Evolutionary conservation across 2,888 invertebrate species (phyloP), one percentile per base, ranked within the genome.

Genomic region (Napeogenes sylphis): DNA sequence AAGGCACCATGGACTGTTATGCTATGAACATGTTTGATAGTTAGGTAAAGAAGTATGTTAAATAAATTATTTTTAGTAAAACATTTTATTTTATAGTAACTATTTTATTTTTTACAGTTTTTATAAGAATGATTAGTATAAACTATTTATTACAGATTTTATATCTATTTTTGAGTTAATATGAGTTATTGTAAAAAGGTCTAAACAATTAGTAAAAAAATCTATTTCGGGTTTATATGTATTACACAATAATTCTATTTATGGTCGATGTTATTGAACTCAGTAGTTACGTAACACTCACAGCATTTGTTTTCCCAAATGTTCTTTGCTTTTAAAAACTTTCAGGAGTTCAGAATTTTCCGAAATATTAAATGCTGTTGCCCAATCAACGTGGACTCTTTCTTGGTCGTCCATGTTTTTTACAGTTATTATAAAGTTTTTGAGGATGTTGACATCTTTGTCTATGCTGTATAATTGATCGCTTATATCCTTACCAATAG

Each of bases 1-100:
- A 91, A 65, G 0, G 88, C 84, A 10, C 90, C 90, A 65, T 91
- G 90, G 4, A 87, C 75, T 47, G 87, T 85, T 73, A 90, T 83
- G 58, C 90, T 90, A 72, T 14, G 45, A 42, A 51, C n/a, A 61
- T 33, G 30, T 45, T 45, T 53, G 53, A 53, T 13, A 33, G 8
- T 38, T 14, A 10, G 10, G 8, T 5, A 51, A 42, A 6, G 42
- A 42, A 42, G 3, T 42, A 10, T 42, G 3, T 30, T 51, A 21
- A 21, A 1, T 12, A 30, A 21, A 21, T 21, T 21, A 5, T 46
- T 13, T 12, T 51, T 21, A 21, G 5, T 51, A 21, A 51, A 2
- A 21, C 21, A 51, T 51, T 21, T 10, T 2, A 30, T 30, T 51
- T 14, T 47, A 47, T 5, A 30, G 3, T 51, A 12, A 30, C 5